A percentile compares a stretch with the other conserved stretches of the same genome.
Evolutionary conservation across 2,113 vertebrate genomes (phyloP).

Genomic region (Rhadina sibilatrix): DNA sequence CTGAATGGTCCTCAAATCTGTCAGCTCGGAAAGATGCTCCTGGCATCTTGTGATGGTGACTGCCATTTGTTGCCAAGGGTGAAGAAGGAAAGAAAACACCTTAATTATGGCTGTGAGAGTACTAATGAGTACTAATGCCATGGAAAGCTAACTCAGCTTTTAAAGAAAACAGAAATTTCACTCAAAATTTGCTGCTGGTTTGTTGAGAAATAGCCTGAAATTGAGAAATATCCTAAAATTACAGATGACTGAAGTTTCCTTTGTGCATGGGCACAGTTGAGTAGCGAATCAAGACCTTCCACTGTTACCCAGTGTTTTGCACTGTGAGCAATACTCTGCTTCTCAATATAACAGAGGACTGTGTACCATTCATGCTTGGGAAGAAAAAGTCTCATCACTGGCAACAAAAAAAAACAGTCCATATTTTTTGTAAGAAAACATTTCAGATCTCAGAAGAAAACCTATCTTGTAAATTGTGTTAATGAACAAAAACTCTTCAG

Average conservation of each 20-base stretch:
- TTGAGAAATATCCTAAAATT: not conserved
- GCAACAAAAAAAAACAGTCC: not conserved
- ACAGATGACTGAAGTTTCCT: not conserved
- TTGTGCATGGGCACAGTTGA: accelerated
- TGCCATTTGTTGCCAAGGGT: not conserved
- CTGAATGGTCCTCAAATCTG: not conserved
- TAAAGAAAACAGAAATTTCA: not conserved
- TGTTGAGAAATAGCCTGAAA: not conserved
- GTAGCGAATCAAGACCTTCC: not conserved
- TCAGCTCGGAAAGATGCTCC: not conserved
- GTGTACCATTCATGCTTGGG: not conserved
- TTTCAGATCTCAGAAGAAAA: not conserved
- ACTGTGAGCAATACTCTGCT: not conserved
- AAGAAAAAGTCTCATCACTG: not conserved
- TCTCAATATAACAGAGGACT: not conserved
- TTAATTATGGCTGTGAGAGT: not conserved
- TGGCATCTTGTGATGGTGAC: not conserved
- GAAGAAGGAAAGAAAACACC: not conserved
- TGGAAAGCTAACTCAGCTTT: not conserved
- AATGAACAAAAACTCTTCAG: not conserved
- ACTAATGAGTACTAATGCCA: not conserved
- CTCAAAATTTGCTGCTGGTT: not conserved
- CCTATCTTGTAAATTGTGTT: not conserved
- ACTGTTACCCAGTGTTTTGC: not conserved
- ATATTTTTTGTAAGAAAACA: not conserved